A percentile compares a stretch with the other conserved stretches of the same genome.
phyloP scores from a whole-genome alignment of 2,113 vertebrate species.

The Hemichromis elongatus region DNA sequence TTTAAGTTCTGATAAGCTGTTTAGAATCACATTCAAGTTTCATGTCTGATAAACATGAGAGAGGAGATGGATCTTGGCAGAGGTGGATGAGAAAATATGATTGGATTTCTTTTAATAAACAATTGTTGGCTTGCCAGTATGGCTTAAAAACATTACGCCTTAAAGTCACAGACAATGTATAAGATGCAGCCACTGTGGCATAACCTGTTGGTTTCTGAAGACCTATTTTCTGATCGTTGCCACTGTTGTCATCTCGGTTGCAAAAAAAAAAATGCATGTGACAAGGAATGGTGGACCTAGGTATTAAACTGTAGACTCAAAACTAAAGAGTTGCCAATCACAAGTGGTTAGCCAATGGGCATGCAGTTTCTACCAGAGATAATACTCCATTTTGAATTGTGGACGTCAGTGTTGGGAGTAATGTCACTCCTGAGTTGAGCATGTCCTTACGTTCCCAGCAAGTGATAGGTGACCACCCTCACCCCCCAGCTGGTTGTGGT shows the following conservation, averaged over 20 bases:
- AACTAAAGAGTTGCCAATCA: neutral
- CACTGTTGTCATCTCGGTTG: neutral
- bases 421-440: neutral
- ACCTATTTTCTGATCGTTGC: neutral
- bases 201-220: neutral
- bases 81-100: neutral
- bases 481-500: neutral
- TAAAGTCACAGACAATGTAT: neutral
- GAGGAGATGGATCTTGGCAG: neutral
- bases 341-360: neutral
- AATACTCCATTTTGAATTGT: neutral
- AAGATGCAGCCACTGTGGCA: neutral
- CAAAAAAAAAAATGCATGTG: neutral
- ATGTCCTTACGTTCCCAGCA: no score
- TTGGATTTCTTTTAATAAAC: neutral
- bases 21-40: neutral
- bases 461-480: neutral
- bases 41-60: neutral
- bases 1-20: neutral
- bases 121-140: neutral
- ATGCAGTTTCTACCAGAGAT: neutral
- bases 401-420: neutral
- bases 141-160: neutral
- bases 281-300: neutral
- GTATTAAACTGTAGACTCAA: neutral